Percentiles rank a stretch among this genome's conserved stretches.
These are phyloP conservation scores for Nycticryphes semicollaris DNA, from an alignment of 2,113 vertebrate species.

Conservation along the genomic window DNA sequence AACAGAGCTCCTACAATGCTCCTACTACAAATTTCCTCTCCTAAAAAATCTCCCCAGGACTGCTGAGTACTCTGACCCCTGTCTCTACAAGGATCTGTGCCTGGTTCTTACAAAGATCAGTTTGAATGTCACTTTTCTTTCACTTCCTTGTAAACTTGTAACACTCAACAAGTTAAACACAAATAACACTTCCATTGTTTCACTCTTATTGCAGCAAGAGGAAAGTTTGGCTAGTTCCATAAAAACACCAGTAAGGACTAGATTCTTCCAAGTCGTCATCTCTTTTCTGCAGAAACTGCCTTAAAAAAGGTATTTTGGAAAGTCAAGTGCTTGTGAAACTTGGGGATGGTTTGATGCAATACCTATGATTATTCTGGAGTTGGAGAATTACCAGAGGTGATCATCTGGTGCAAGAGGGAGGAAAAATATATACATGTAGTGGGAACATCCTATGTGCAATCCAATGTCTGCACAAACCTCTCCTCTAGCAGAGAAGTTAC, in stretches of 20 bases:
- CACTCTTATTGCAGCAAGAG: background rate
- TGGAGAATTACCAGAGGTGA: constrained; percentile 29
- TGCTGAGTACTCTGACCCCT: background rate
- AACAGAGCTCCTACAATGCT: background rate
- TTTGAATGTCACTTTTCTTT: background rate
- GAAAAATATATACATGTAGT: background rate
- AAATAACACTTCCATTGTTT: constrained; percentile 23
- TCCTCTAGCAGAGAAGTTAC: background rate
- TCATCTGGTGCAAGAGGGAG: background rate
- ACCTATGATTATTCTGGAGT: background rate
- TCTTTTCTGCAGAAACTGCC: background rate
- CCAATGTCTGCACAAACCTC: background rate
- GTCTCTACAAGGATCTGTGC: background rate
- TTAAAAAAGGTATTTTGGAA: constrained; percentile 31
- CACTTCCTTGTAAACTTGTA: background rate
- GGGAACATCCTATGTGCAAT: background rate
- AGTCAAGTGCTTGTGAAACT: background rate
- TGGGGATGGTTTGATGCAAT: background rate
- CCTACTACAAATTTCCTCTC: background rate
- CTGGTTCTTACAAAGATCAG: background rate
- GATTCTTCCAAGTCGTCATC: background rate
- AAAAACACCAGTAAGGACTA: background rate
- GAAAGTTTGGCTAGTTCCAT: background rate
- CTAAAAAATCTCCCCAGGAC: background rate
- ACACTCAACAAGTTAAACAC: background rate